These are phyloP conservation scores for Athene cunicularia DNA, from an alignment of 2,113 vertebrate genomes.

Conservation along the genomic window DNA sequence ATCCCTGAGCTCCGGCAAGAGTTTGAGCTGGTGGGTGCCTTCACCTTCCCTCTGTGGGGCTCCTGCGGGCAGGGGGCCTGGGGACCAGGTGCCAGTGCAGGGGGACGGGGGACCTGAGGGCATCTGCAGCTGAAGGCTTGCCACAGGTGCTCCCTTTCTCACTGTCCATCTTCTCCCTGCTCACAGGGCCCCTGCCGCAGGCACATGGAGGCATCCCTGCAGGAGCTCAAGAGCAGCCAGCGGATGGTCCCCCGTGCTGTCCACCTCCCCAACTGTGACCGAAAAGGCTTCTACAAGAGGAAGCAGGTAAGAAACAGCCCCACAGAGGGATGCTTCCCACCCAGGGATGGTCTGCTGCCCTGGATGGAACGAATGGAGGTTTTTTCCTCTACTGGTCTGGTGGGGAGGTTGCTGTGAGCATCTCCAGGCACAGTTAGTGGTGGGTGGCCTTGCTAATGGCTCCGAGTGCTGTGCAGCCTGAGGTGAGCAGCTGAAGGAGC, in stretches of 20 bases:
- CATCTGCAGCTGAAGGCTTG: background rate
- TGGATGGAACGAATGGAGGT: background rate
- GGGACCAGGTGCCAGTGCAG: fast-evolving
- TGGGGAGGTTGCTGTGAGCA: background rate
- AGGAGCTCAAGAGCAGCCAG: constrained; percentile 91
- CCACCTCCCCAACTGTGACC: constrained; percentile 98
- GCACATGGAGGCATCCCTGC: constrained; percentile 93
- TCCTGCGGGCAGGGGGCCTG: background rate
- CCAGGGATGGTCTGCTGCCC: background rate
- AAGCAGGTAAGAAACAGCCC: constrained; percentile 85
- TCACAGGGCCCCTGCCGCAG: constrained; percentile 93
- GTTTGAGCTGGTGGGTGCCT: constrained; percentile 88
- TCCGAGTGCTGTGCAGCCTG: background rate
- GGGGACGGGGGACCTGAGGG: background rate
- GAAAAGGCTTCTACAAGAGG: constrained; percentile 97
- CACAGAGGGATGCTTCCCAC: background rate
- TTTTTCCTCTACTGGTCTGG: background rate
- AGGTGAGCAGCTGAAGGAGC: background rate
- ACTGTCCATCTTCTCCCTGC: background rate
- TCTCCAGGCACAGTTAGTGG: background rate
- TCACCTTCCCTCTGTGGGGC: fast-evolving
- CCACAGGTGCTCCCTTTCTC: background rate
- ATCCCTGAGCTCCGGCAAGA: constrained; percentile 89
- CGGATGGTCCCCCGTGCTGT: constrained; percentile 89
- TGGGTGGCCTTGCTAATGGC: background rate